Conservation (phyloP, 2,113 vertebrate genomes). For the Stigmatopora argus region DNA sequence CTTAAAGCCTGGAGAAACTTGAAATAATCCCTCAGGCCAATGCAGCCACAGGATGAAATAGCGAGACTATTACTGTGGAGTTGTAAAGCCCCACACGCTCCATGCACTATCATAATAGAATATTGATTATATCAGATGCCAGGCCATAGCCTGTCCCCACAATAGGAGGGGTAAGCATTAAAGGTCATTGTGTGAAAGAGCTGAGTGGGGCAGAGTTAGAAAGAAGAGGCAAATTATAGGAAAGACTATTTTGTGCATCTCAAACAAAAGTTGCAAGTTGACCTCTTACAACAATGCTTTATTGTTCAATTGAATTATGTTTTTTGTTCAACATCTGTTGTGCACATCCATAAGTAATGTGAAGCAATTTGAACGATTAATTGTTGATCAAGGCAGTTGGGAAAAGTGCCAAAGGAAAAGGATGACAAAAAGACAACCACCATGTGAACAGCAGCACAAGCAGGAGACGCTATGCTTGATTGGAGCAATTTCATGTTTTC, state of each 20-base stretch:
- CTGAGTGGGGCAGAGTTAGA: constrained; percentile 53
- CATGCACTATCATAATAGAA: constrained; percentile 85
- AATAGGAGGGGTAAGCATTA: constrained; percentile 69
- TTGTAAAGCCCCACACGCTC: constrained; percentile 78
- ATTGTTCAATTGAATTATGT: constrained; percentile 40
- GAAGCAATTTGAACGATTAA: constrained; percentile 77
- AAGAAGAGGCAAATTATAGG: constrained; percentile 23
- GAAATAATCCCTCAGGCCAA: constrained; percentile 65
- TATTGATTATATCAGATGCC: constrained; percentile 91
- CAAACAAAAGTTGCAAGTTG: constrained; percentile 6
- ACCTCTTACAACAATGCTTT: constrained; percentile 31
- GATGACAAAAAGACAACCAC: constrained; percentile 81
- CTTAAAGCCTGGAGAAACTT: constrained; percentile 66
- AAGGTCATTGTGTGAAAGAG: constrained; percentile 84
- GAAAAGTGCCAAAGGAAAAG: constrained; percentile 79
- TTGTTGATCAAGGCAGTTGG: constrained; percentile 72
- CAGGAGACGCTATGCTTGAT: constrained; percentile 85
- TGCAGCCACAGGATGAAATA: constrained; percentile 76
- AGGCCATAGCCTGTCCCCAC: constrained; percentile 74
- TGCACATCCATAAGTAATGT: constrained; percentile 66
- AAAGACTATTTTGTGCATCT: background rate
- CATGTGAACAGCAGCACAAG: constrained; percentile 73
- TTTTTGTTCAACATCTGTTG: constrained; percentile 67
- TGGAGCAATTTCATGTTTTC: constrained; percentile 94
- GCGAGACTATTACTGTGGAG: constrained; percentile 75